Base-by-base conservation (phyloP, 2,888 invertebrate genomes). In the Zeuzera pyrina region DNA sequence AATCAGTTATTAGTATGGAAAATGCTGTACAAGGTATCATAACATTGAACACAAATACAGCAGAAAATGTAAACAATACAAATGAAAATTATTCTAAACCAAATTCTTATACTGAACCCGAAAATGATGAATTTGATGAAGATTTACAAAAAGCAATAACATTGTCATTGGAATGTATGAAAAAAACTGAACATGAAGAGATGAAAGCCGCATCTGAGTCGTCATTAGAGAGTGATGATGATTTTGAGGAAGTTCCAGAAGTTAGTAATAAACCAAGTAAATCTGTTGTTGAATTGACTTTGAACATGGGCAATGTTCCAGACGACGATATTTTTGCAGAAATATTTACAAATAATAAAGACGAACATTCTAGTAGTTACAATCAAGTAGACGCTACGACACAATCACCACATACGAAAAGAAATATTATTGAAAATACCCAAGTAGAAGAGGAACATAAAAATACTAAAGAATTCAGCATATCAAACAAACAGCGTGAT, bases 271-370 rank as follows among this genome's bases (percentile, higher is more conserved):
- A 56, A 39, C 6, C 34, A 19, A 44, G 49, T 10, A 72, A 84
- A 52, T 67, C 86, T 35, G 48, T 70, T 37, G 66, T 87, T 14
- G 68, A 88, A 55, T 52, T 85, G 23, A 68, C 72, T 25, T 59
- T 86, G 34, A 57, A 69, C 38, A 45, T 83, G 33, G 63, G 66
- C 11, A 55, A 66, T 43, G 47, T 52, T 12, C 51, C 11, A 1
- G 64, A 57, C 19, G 87, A 91, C 51, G 91, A 91, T 65, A 79
- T 92, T 35, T 92, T 92, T 73, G 88, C 88, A n/a, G 92, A 92
- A 70, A 64, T 92, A 36, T 92, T 91, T 61, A 45, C 40, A 14
- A 44, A 38, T 23, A 38, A 39, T 16, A n/a, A n/a, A n/a, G n/a
- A n/a, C n/a, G n/a, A n/a, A n/a, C n/a, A n/a, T n/a, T n/a, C n/a